Conservation (phyloP, 2,113 vertebrate species). For the Condylura cristata region DNA sequence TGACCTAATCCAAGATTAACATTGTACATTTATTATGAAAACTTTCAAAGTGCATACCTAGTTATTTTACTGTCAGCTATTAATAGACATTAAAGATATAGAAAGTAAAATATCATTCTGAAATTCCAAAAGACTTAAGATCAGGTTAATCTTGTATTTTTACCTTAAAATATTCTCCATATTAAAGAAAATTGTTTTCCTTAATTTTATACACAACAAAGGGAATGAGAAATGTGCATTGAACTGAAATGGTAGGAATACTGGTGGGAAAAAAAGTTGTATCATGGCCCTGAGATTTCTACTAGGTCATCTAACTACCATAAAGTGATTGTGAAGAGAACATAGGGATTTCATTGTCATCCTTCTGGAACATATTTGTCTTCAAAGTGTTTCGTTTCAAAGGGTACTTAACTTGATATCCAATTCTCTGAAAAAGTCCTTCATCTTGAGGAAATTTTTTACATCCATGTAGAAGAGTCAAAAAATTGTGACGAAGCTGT, state of each 20-base stretch:
- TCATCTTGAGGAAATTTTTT: constrained; percentile 68
- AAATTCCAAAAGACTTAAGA: constrained; percentile 3
- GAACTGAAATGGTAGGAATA: neutral
- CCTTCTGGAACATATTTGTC: constrained; percentile 78
- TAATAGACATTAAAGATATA: neutral
- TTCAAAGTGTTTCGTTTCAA: constrained; percentile 77
- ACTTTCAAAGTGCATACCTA: neutral
- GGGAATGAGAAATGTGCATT: neutral
- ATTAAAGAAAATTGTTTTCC: constrained; percentile 20
- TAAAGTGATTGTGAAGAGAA: constrained; percentile 39
- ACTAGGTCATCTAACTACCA: constrained; percentile 2
- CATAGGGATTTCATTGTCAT: constrained; percentile 73
- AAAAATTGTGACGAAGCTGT: constrained; percentile 29
- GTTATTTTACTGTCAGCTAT: neutral
- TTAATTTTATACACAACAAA: constrained; percentile 19
- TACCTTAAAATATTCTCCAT: neutral
- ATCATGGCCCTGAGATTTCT: neutral
- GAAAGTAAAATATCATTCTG: neutral
- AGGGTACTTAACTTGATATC: constrained; percentile 63
- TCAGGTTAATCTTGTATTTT: neutral
- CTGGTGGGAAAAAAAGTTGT: neutral
- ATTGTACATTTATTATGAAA: neutral
- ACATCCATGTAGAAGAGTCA: constrained; percentile 40
- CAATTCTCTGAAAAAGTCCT: constrained; percentile 52
- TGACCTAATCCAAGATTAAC: neutral